phyloP scores from a whole-genome alignment of 1,140 invertebrate species.

The Teleogryllus occipitalis region DNA sequence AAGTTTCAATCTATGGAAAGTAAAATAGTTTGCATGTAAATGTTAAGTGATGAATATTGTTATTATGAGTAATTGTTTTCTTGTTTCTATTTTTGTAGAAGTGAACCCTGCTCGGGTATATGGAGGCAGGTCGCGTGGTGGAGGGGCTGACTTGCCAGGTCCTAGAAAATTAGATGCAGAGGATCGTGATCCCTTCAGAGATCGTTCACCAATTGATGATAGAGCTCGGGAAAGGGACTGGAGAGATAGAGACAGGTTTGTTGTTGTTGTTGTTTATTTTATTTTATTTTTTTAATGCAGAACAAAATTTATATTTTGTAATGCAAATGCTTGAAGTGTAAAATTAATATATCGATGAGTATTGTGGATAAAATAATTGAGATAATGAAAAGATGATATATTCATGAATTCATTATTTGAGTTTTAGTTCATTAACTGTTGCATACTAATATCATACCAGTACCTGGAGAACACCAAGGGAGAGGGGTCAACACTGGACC shows the following conservation, averaged over 20 bases:
- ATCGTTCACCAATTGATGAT: constrained; percentile 24
- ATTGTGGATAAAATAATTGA: not conserved
- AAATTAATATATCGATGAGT: no score
- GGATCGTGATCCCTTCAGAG: constrained; percentile 24
- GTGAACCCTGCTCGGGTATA: constrained; percentile 40
- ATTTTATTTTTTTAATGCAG: no score
- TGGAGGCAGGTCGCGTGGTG: constrained; percentile 16
- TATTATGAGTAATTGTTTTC: not conserved
- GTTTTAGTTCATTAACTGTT: no score
- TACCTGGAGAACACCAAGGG: no score
- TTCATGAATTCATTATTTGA: not conserved
- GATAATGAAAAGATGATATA: not conserved
- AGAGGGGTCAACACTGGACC: no score
- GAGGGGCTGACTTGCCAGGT: not conserved
- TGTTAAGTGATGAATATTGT: no score
- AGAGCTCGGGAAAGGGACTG: not conserved
- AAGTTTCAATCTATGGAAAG: no score
- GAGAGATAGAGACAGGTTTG: not conserved
- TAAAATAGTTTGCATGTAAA: no score
- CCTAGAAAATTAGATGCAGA: not conserved
- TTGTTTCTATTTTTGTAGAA: constrained; percentile 35
- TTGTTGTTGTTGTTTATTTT: no score
- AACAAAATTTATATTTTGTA: no score
- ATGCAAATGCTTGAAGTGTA: no score
- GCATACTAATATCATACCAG: no score